A percentile compares a stretch with the other conserved stretches of the same genome.
phyloP scores from a whole-genome alignment of 2,113 vertebrate genomes.

The Mustela lutreola region DNA sequence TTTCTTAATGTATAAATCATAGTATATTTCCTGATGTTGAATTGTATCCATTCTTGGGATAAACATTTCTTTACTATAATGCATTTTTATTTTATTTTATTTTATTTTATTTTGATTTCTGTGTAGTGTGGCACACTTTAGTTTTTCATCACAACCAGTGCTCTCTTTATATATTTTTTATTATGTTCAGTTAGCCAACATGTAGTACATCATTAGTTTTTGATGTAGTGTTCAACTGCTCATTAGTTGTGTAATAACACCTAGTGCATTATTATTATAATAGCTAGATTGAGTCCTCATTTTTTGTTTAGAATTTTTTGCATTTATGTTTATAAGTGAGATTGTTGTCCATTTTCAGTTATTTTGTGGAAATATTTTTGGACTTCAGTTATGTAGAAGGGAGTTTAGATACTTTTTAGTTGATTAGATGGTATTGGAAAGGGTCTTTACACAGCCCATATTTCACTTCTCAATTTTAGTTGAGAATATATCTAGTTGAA shows the following conservation, averaged over 20 bases:
- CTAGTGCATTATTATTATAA: not conserved
- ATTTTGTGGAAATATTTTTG: not conserved
- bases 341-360: not conserved
- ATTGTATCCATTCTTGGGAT: not conserved
- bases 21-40: not conserved
- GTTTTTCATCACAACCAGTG: too few relatives aligned
- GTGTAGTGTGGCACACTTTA: too few relatives aligned
- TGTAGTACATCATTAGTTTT: too few relatives aligned
- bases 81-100: not conserved
- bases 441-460: not conserved
- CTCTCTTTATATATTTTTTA: too few relatives aligned
- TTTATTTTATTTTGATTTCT: too few relatives aligned
- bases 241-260: too few relatives aligned
- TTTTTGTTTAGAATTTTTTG: not conserved
- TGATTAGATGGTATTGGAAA: not conserved
- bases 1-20: not conserved
- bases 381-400: not conserved
- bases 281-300: not conserved
- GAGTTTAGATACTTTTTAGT: not conserved
- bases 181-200: too few relatives aligned
- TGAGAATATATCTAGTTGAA: not conserved
- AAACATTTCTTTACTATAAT: not conserved
- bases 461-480: constrained; percentile 3
- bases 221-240: too few relatives aligned
- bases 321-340: not conserved